A percentile compares a stretch with the other conserved stretches of the same genome.
Evolutionary conservation across 1,140 invertebrate genomes (phyloP).

Genomic region (Lepidostoma basale): DNA sequence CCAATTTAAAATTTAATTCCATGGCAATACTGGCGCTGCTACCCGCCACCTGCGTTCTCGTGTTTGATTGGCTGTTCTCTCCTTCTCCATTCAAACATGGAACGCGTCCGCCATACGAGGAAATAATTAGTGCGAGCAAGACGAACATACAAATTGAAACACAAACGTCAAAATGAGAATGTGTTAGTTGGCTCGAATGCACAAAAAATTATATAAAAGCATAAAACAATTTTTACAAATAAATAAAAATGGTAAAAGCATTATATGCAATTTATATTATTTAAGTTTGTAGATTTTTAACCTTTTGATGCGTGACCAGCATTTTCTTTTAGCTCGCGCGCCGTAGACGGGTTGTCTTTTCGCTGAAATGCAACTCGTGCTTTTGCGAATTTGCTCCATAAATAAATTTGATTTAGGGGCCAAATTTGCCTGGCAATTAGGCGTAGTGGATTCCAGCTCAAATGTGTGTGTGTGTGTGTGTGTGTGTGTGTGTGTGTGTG

Average conservation of each 20-base stretch:
- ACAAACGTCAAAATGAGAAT: conserved; percentile 10
- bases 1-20: conserved; percentile 25
- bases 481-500: background rate
- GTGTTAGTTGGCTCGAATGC: background rate
- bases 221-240: too few species aligned
- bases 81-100: conserved; percentile 6
- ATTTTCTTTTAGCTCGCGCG: background rate
- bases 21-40: background rate
- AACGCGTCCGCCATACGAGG: conserved; percentile 5
- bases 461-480: background rate
- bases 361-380: background rate
- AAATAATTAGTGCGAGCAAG: conserved; percentile 23
- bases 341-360: background rate
- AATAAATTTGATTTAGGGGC: background rate
- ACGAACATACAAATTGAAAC: conserved; percentile 25
- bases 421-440: conserved; percentile 16
- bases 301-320: background rate
- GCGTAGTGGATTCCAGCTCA: background rate
- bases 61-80: conserved; percentile 12
- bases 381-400: background rate
- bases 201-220: background rate
- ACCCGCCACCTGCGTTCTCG: conserved; percentile 13
- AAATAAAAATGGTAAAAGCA: too few species aligned
- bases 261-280: too few species aligned
- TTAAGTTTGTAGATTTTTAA: too few species aligned